Base-by-base conservation (phyloP, 1,140 invertebrate genomes). In the Drosophila orena region DNA sequence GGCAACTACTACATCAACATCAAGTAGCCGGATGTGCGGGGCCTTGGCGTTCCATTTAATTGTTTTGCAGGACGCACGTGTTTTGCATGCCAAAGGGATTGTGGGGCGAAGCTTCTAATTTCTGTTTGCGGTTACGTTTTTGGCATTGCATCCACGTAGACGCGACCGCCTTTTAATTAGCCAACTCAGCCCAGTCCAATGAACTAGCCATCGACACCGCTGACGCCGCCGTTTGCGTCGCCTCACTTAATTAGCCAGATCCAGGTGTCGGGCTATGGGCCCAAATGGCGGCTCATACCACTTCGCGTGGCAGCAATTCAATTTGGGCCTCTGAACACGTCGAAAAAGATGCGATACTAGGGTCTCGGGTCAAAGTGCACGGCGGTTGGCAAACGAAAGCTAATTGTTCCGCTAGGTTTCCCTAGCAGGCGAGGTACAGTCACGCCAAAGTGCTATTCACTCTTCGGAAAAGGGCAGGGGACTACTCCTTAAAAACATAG, bases 161-260 rank as follows among this genome's bases (percentile, higher is more conserved):
- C 58, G 81, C 66, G 66, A 73, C 72, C 77, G 77, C 62, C 81
- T 85, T 85, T 85, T 85, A 85, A 85, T 85, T 85, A 85, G 81
- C 72, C 66, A 44, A 46, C 72, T 56, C 59, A 38, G 49, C 75
- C 54, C 56, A 40, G 40, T 49, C 42, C 47, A 55, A 50, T 42
- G 58, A 47, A 53, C 56, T 73, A 55, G 71, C 54, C 62, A 77
- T 77, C 72, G 61, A 77, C 73, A 76, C 72, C 68, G 57, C 49
- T 27, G 57, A 38, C 60, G 55, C 40, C 40, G 52, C 2, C 65
- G 59, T 15, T 49, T 53, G 42, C 55, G 47, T 55, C 38, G 52
- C 38, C 55, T 74, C 52, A 62, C 62, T 81, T 85, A 86, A 85
- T 85, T 77, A 85, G 84, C 77, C 66, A 12, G 20, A 42, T 38